Evolutionary conservation across 2,113 vertebrate species (phyloP).

Genomic region (Barbus barbus): DNA sequence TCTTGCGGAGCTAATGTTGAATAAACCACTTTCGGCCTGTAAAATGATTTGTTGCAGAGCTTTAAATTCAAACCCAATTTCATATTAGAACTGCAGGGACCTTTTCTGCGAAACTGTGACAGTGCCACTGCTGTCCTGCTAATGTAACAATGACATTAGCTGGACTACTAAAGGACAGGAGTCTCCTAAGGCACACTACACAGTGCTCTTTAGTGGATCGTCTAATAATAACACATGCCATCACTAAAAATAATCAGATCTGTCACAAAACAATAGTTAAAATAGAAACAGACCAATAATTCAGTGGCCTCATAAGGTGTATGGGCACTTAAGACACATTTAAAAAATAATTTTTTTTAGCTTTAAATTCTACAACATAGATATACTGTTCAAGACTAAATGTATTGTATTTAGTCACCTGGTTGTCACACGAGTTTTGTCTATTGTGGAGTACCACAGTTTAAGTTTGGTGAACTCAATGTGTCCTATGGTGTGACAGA

Average conservation of each 20-base stretch:
- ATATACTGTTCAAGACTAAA: not conserved
- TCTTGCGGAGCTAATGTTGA: not conserved
- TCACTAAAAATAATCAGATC: not conserved
- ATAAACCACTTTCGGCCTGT: not conserved
- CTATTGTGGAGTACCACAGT: too few species aligned
- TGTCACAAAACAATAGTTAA: too few species aligned
- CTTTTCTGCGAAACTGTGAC: not conserved
- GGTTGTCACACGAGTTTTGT: not conserved
- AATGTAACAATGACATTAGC: slow-evolving; percentile 16
- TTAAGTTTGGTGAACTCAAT: not conserved
- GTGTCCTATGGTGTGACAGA: too few species aligned
- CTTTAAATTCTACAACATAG: not conserved
- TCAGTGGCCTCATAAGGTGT: too few species aligned
- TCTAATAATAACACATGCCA: not conserved
- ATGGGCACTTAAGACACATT: too few species aligned
- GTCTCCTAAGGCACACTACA: not conserved
- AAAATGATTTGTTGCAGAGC: not conserved
- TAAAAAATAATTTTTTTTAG: too few species aligned
- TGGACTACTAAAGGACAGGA: not conserved
- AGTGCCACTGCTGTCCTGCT: not conserved
- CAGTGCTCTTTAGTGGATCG: not conserved
- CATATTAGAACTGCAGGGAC: not conserved
- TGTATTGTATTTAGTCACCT: too few species aligned
- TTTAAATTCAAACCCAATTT: not conserved
- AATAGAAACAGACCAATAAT: too few species aligned